Evolutionary conservation across 2,113 vertebrate species (phyloP).

Genomic region (Callithrix jacchus): DNA sequence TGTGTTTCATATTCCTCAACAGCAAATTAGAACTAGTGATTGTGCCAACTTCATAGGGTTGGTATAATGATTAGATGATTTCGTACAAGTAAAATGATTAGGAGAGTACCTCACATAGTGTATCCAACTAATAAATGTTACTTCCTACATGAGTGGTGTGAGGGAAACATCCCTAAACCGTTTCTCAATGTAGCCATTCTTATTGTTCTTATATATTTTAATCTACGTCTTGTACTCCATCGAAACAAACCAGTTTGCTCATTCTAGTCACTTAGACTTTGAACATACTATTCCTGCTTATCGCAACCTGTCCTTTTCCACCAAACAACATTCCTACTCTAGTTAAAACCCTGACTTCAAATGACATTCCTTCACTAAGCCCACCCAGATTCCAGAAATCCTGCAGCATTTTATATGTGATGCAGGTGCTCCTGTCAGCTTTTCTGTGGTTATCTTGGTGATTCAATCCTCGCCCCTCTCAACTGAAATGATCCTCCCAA

Average conservation of each 20-base stretch:
- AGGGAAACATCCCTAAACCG: not conserved
- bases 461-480: not conserved
- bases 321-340: not conserved
- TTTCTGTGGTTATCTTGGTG: not conserved
- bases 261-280: not conserved
- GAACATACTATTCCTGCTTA: not conserved
- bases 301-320: not conserved
- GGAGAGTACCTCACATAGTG: not conserved
- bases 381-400: not conserved
- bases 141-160: not conserved
- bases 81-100: not conserved
- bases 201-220: not conserved
- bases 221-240: not conserved
- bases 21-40: not conserved
- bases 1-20: not conserved
- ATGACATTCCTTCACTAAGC: not conserved
- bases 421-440: not conserved
- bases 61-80: not conserved
- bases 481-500: not conserved
- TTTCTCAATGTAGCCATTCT: not conserved
- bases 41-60: not conserved
- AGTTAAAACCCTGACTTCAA: not conserved
- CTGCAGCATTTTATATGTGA: not conserved
- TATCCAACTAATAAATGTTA: conserved; percentile 11
- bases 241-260: not conserved